These are phyloP conservation scores for Leptosomus discolor DNA, from an alignment of 2,113 vertebrate genomes.

Conservation along the genomic window DNA sequence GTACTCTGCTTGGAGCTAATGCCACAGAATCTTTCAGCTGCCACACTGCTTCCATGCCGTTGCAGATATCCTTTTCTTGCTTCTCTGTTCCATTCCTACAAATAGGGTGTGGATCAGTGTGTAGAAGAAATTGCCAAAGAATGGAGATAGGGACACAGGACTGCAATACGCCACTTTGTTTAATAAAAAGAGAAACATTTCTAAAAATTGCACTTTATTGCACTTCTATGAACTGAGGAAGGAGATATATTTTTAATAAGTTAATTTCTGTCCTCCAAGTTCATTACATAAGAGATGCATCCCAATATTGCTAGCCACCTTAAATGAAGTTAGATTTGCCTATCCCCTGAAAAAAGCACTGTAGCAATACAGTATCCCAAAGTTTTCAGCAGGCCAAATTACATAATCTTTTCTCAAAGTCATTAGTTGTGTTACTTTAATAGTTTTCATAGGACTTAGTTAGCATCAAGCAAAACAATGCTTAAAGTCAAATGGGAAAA, in stretches of 20 bases:
- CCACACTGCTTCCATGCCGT: rapidly evolving
- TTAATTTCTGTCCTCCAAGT: background rate
- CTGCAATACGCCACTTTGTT: background rate
- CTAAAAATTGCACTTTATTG: background rate
- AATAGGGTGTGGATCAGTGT: background rate
- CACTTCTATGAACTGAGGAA: background rate
- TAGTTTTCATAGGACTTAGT: background rate
- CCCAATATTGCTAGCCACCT: rapidly evolving
- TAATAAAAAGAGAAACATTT: background rate
- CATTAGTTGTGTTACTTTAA: background rate
- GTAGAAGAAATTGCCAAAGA: background rate
- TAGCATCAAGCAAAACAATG: background rate
- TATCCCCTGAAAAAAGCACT: background rate
- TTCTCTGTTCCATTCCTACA: background rate
- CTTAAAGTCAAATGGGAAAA: background rate
- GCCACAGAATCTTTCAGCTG: background rate
- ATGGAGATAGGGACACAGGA: background rate
- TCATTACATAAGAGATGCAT: background rate
- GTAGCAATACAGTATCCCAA: background rate
- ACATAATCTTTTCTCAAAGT: background rate
- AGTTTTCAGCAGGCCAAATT: background rate
- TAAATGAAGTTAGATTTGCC: background rate
- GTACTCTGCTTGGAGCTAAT: background rate
- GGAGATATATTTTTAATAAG: background rate
- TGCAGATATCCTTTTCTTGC: background rate